A percentile compares a stretch with the other conserved stretches of the same genome.
Evolutionary conservation across 2,888 invertebrate species (phyloP).

Genomic region (Caenorhabditis sp.): DNA sequence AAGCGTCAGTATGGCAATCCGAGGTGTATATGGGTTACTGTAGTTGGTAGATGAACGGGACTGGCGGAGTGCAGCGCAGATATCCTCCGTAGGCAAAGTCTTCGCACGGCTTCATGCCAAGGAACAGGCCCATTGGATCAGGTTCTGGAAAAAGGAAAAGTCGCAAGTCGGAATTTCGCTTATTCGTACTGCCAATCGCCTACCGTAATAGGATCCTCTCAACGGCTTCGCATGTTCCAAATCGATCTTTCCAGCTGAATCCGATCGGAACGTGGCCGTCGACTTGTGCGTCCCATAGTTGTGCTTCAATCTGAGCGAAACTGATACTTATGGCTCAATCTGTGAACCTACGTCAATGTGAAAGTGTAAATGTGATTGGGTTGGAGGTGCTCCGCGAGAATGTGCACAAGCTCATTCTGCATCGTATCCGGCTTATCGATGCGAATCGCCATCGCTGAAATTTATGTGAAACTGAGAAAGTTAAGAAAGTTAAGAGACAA

Average conservation of each 20-base stretch:
- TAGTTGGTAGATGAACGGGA: constrained; percentile 37
- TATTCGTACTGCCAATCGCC: neutral
- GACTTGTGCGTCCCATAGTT: constrained; percentile 61
- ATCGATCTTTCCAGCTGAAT: constrained; percentile 52
- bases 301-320: constrained; percentile 61
- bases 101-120: constrained; percentile 48
- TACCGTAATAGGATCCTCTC: constrained; percentile 60
- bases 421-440: constrained; percentile 64
- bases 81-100: constrained; percentile 61
- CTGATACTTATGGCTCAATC: too few relatives aligned
- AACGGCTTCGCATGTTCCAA: constrained; percentile 40
- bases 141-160: constrained; percentile 23
- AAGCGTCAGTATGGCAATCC: neutral
- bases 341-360: constrained; percentile 41
- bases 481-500: neutral
- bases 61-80: constrained; percentile 54
- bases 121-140: constrained; percentile 60
- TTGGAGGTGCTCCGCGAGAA: constrained; percentile 31
- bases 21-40: constrained; percentile 13
- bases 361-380: constrained; percentile 49
- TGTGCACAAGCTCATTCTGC: constrained; percentile 58
- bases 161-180: too few relatives aligned
- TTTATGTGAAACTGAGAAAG: neutral
- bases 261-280: constrained; percentile 50
- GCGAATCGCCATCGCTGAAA: constrained; percentile 35